Evolutionary conservation across 2,113 vertebrate species (phyloP), one percentile per base, ranked within the genome.

Genomic region (Ariopsis seemanni): DNA sequence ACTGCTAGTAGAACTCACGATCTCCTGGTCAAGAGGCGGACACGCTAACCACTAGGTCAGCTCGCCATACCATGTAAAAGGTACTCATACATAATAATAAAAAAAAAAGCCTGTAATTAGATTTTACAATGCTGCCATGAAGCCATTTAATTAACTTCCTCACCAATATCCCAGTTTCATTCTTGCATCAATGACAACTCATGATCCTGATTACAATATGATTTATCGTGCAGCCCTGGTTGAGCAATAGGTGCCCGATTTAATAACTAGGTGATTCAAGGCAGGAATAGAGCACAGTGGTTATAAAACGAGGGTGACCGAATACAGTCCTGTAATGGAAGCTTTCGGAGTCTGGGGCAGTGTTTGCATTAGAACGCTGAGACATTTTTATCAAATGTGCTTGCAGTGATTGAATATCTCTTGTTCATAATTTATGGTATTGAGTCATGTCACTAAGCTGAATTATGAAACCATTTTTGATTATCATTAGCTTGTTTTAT

Each of bases 121-220:
- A 67, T 67, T 67, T 53, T 0, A 8, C 7, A 53, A 17, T 67
- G 79, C 57, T 62, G 30, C 79, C 79, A 62, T 18, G 15, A 48
- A 82, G 57, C 30, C 79, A 62, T 42, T 82, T 82, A 82, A 82
- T 67, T 65, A 50, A n/a, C 22, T 67, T 27, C 63, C 82, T 83
- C 48, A 67, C 48, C 62, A 53, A 67, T 52, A 18, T n/a, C 62
- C 11, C 25, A 30, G 42, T 65, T 83, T 52, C 67, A 83, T 83
- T 83, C 82, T 53, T 67, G 27, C 48, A 67, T 67, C 17, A 83
- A 83, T 65, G 63, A 67, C 63, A 67, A 83, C 67, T 27, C 63
- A 53, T 17, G 42, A 83, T 67, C 82, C 62, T 67, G 82, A 67
- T 67, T 83, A 30, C 62, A 67, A 18, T 83, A 1, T 83, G 82